phyloP scores from a whole-genome alignment of 2,888 invertebrate genomes.

The Dicranocentrus wangi region DNA sequence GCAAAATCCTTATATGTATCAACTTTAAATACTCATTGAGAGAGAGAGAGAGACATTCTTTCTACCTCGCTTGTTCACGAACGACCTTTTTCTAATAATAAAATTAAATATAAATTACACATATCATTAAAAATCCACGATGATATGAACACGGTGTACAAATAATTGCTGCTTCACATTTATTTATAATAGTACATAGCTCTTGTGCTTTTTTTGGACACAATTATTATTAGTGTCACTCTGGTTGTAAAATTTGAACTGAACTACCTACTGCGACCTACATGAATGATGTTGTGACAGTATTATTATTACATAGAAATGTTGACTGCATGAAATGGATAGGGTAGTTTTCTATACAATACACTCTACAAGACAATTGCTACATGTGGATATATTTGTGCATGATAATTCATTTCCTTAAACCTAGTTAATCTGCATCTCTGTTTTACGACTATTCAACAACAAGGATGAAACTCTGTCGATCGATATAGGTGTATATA shows the following conservation, averaged over 20 bases:
- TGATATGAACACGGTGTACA: constrained; percentile 57
- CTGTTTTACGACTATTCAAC: neutral
- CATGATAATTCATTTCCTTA: neutral
- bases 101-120: constrained; percentile 34
- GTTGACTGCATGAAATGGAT: neutral
- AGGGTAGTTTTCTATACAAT: neutral
- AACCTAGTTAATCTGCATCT: neutral
- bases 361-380: neutral
- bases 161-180: constrained; percentile 1
- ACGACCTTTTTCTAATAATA: too few relatives aligned
- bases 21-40: too few relatives aligned
- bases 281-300: too few relatives aligned
- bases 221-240: too few relatives aligned
- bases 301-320: neutral
- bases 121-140: constrained; percentile 42
- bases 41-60: too few relatives aligned
- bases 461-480: neutral
- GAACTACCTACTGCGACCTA: too few relatives aligned
- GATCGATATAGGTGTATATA: neutral
- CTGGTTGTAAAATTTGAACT: constrained; percentile 3
- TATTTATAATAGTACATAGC: neutral
- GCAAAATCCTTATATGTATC: too few relatives aligned
- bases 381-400: neutral
- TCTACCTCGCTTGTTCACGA: too few relatives aligned
- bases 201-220: neutral